phyloP scores from a whole-genome alignment of 2,888 invertebrate species.

The Agonopterix alstromeriana region DNA sequence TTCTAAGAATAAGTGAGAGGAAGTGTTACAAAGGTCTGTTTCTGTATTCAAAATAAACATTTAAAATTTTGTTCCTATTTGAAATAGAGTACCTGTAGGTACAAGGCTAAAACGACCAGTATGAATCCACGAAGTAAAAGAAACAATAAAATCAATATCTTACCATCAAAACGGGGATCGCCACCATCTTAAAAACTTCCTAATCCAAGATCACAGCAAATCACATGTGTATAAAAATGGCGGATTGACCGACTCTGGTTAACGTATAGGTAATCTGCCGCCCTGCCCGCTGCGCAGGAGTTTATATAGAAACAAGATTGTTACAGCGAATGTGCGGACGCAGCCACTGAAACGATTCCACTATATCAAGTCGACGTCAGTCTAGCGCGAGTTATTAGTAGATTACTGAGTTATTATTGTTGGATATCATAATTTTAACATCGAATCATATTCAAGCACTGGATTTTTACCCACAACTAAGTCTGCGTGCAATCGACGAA shows the following conservation, averaged over 20 bases:
- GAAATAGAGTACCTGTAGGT: no score
- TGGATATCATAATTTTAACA: no score
- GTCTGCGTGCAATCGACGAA: no score
- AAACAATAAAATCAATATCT: not conserved
- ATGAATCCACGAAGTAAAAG: no score
- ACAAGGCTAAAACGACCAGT: not conserved
- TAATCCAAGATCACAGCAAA: conserved; percentile 27
- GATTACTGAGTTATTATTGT: no score
- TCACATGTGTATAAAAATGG: conserved; percentile 21
- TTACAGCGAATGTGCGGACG: conserved; percentile 3
- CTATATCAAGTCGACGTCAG: conserved; percentile 4
- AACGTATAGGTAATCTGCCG: no score
- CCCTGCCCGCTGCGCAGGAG: not conserved
- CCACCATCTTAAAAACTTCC: conserved; percentile 19
- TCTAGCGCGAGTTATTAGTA: not conserved
- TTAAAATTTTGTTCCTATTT: no score
- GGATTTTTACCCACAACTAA: no score
- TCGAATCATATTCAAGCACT: no score
- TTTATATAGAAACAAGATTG: conserved; percentile 9
- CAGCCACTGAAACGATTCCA: conserved; percentile 7
- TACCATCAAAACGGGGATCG: conserved; percentile 35
- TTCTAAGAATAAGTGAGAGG: no score
- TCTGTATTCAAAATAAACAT: no score
- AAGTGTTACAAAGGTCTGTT: no score
- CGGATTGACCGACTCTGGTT: not conserved